These are phyloP conservation scores for Syngnathus floridae DNA, from an alignment of 2,113 vertebrate species.

Conservation along the genomic window DNA sequence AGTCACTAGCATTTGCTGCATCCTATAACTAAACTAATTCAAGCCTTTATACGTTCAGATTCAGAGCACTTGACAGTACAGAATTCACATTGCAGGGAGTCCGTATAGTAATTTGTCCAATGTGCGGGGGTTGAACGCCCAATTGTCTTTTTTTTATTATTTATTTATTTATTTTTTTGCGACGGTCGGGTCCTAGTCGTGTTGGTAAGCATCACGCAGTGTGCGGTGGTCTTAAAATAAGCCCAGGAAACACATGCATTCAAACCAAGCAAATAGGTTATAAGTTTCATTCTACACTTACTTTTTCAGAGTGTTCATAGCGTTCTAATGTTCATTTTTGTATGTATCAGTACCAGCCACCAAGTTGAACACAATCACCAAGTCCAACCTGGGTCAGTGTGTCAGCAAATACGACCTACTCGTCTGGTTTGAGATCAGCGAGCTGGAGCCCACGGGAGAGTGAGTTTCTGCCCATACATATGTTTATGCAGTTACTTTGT, in stretches of 20 bases:
- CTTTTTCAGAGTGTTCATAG: neutral
- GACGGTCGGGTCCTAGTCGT: too few species aligned
- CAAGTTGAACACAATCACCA: slow-evolving; percentile 91
- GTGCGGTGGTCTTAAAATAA: neutral
- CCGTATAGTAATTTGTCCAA: too few species aligned
- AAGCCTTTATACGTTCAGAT: slow-evolving; percentile 16
- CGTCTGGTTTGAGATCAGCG: slow-evolving; percentile 98
- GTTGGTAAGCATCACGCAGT: too few species aligned
- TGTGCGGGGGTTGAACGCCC: too few species aligned
- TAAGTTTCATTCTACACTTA: neutral
- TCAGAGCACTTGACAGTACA: slow-evolving; percentile 10
- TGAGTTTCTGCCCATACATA: slow-evolving; percentile 69
- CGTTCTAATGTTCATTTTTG: neutral
- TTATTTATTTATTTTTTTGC: too few species aligned
- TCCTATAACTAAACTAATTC: slow-evolving; percentile 8
- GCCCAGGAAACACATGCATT: neutral
- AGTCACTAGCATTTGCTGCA: slow-evolving; percentile 21
- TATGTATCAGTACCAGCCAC: slow-evolving; percentile 84
- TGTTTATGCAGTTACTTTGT: neutral
- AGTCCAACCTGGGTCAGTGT: slow-evolving; percentile 90
- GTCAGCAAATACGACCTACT: slow-evolving; percentile 97
- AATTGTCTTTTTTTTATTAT: too few species aligned
- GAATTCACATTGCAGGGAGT: too few species aligned
- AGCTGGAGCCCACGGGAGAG: slow-evolving; percentile 97
- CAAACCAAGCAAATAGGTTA: too few species aligned